These are phyloP conservation scores for Brachyptera risi DNA, from an alignment of 2,888 invertebrate genomes.

Conservation along the genomic window DNA sequence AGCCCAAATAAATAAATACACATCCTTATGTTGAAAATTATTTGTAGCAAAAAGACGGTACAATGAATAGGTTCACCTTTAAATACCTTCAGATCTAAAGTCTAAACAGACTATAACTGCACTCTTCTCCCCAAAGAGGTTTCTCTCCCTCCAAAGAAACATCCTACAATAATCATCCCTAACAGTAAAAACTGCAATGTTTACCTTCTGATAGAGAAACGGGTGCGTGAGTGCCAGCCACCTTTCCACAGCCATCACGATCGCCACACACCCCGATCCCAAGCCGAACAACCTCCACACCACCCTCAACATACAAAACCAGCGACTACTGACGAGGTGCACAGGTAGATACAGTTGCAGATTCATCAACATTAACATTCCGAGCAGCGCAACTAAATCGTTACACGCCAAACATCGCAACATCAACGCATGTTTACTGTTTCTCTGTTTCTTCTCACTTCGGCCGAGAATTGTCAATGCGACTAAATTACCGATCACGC, in stretches of 20 bases:
- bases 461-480: conserved; percentile 69
- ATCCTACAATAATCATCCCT: not conserved
- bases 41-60: no score
- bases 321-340: conserved; percentile 40
- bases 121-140: no score
- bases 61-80: no score
- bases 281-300: conserved; percentile 78
- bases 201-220: conserved; percentile 83
- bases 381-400: conserved; percentile 73
- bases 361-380: conserved; percentile 69
- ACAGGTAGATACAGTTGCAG: conserved; percentile 48
- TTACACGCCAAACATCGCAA: conserved; percentile 72
- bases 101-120: no score
- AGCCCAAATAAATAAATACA: no score
- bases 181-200: conserved; percentile 28
- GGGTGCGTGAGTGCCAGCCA: conserved; percentile 83
- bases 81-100: no score
- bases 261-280: conserved; percentile 82
- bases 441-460: conserved; percentile 60
- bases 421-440: conserved; percentile 76
- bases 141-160: no score
- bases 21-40: no score
- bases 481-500: conserved; percentile 70
- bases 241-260: conserved; percentile 83
- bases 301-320: conserved; percentile 64